Evolutionary conservation across 2,888 invertebrate species (phyloP), one percentile per base, ranked within the genome.

Genomic region (Synergus itoensis): DNA sequence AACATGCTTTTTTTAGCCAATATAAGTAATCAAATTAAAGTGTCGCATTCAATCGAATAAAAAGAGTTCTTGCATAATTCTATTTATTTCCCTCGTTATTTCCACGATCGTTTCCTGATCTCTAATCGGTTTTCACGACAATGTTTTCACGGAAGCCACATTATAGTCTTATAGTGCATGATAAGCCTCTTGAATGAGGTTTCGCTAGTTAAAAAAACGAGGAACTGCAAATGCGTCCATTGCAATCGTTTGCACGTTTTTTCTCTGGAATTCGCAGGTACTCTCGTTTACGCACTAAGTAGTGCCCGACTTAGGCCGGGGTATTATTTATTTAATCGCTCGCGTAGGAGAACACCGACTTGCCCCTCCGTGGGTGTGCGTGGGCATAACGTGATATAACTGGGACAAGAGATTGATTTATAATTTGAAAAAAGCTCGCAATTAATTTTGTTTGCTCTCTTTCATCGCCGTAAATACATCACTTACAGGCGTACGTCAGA

Each of bases 331-430:
- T 73, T 53, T 73, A 73, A 53, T 48, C 53, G 53, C 53, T 36
- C 21, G 48, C 48, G 73, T 53, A 53, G 53, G 53, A 53, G 36
- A 53, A 73, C 45, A 60, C 21, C 60, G 12, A 60, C 60, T 60
- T 60, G 60, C 21, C 12, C 9, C n/a, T 75, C 79, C 81, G 87
- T 87, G 84, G 87, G 85, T 83, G 86, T 82, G 80, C 82, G 86
- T 84, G 84, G 85, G 84, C 77, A 82, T 78, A 76, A 67, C 69
- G 77, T 69, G 76, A 63, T 80, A 78, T 63, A 84, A 84, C 79
- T 84, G 81, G 84, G 83, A 85, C 83, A 79, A 76, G 78, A 65
- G 83, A 83, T 80, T 81, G 79, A 83, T 83, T 83, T 81, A 83
- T 80, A 83, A 83, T 82, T 76, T 79, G 77, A 76, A 81, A 79